Conservation (phyloP, 30 jellyfish, hydroid and myxozoan genomes). For the Aurelia aurita region DNA sequence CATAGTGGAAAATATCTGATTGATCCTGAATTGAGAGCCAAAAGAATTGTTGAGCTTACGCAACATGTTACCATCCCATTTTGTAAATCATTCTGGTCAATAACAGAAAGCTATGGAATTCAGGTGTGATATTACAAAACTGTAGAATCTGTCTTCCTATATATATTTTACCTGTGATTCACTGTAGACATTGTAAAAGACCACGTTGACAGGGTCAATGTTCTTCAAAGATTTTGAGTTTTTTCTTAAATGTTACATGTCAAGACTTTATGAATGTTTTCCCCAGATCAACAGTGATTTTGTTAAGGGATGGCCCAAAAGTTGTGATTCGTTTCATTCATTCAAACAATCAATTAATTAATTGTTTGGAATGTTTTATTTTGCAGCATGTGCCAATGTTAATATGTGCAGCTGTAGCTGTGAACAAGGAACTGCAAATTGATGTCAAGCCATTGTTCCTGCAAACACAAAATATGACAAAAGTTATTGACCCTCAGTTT, state of each 20-base stretch:
- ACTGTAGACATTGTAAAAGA: no score
- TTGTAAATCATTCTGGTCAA: conserved; percentile 97
- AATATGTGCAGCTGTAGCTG: conserved; percentile 87
- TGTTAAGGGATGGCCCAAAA: no score
- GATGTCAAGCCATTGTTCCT: conserved; percentile 62
- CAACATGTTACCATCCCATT: conserved; percentile 84
- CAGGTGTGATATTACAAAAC: conserved; percentile 60
- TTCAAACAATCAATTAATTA: background rate
- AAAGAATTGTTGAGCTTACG: conserved; percentile 89
- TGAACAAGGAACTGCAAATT: conserved; percentile 73
- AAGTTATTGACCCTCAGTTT: conserved; percentile 52
- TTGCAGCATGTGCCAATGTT: conserved; percentile 95
- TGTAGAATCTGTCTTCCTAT: no score
- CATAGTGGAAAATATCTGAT: conserved; percentile 97
- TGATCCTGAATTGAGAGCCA: conserved; percentile 97
- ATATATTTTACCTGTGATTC: no score
- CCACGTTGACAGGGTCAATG: no score
- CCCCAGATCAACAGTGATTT: no score
- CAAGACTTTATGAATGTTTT: no score
- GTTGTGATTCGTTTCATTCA: no score
- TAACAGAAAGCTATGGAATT: conserved; percentile 94
- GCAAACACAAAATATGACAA: conserved; percentile 21
- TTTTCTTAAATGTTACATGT: no score
- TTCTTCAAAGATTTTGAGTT: no score
- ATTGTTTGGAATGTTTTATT: background rate